These are phyloP conservation scores for Ataeniobius toweri DNA, from an alignment of 2,797 vertebrate genomes.

Conservation along the genomic window DNA sequence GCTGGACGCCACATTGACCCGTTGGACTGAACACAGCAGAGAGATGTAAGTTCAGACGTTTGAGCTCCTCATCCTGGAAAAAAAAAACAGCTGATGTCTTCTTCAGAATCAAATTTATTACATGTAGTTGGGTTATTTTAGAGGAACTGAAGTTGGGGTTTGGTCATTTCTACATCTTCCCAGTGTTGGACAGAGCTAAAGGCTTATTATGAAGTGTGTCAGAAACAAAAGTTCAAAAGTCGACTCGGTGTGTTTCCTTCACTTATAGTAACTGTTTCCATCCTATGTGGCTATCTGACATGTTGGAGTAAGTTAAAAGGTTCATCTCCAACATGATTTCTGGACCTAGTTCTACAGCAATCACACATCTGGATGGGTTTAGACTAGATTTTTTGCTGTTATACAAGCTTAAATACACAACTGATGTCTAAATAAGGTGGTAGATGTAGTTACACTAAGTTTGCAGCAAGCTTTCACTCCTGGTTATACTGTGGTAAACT, in stretches of 20 bases:
- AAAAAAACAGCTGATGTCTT: background rate
- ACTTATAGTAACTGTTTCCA: slow-evolving; percentile 7
- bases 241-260: background rate
- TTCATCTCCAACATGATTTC: background rate
- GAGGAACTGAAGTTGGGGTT: background rate
- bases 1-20: slow-evolving; percentile 32
- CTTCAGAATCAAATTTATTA: background rate
- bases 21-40: background rate
- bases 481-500: too few relatives aligned
- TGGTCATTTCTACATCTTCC: background rate
- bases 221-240: background rate
- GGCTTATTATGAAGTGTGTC: background rate
- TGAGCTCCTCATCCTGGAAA: background rate
- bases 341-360: background rate
- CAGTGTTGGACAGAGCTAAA: background rate
- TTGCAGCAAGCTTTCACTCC: background rate
- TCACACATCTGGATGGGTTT: background rate
- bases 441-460: background rate
- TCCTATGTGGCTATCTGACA: background rate
- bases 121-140: background rate
- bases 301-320: background rate
- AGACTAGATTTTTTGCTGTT: background rate
- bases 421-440: too few relatives aligned
- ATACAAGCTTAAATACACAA: too few relatives aligned
- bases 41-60: background rate